Evolutionary conservation across 2,888 invertebrate species (phyloP), one percentile per base, ranked within the genome.

Genomic region (Leptopilina myrica): DNA sequence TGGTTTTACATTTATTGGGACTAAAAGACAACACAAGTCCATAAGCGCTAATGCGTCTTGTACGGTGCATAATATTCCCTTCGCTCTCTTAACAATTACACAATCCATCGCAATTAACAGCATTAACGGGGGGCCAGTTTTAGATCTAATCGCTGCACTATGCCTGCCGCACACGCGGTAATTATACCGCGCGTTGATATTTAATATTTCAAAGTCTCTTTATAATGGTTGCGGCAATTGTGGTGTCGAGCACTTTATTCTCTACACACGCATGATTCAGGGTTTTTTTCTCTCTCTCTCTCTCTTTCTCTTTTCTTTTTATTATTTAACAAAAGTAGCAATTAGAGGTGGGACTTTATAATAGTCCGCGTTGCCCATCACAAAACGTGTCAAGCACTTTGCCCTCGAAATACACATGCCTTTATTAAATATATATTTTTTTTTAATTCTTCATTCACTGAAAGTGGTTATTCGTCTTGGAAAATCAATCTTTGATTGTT

Each of bases 41-140:
- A 59, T 66, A 66, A 66, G 43, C 46, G 46, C 67, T 53, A 53
- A 56, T 56, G 56, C 56, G 73, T 73, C 73, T 73, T 6, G 33
- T 33, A 33, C 73, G 14, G 33, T 33, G 26, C 53, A 73, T 73
- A 73, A 82, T 43, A 26, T 59, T 40, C 20, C 73, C 73, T 56
- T 33, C 5, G 15, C 43, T 43, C 43, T 77, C 75, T 26, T n/a
- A 85, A 84, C 84, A 87, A 87, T 88, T 88, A 87, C 86, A 85
- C 86, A 87, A 88, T 87, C 87, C 85, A 86, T 88, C 83, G 88
- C 86, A 86, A 87, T 86, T 87, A 88, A 87, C 84, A 80, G 85
- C 85, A 87, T 86, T 86, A 85, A 83, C 79, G 82, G 9, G 82
- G 9, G 82, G 84, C 77, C 84, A 82, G 83, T 86, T 87, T 49